Evolutionary conservation across 2,797 vertebrate genomes (phyloP), one percentile per base, ranked within the genome.

Genomic region (Sebastes minor): DNA sequence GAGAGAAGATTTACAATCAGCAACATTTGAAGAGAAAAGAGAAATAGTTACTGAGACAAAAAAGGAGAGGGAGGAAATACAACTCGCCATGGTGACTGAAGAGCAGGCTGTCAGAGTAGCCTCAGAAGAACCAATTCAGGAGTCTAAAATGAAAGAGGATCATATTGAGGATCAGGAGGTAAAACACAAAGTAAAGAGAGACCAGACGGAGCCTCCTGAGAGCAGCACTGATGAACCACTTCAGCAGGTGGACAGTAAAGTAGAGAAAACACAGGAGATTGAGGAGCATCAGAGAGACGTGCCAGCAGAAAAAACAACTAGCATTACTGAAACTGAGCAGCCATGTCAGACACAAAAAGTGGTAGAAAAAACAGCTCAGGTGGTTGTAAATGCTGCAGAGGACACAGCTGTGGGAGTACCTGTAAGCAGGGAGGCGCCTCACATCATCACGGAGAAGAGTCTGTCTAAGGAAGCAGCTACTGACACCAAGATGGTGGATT

Each of bases 91-190:
- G 3, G 63, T 38, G 42, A 61, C 59, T 27, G 11, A 76, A 56
- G 82, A 91, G 64, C 52, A 77, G 69, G 38, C 74, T 16, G 28
- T 53, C 28, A 78, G 77, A 77, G 71, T 42, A 82, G 74, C 22
- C 14, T 69, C 86, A 65, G 35, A 91, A 68, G 75, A 84, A 52
- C 66, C 57, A 18, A 20, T 67, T 76, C 81, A 87, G 72, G 62
- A 74, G 13, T 67, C 22, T 14, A 63, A 90, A 84, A 49, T 42
- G n/a, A 38, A 4, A 35, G 14, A 74, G n/a, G 61, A 91, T 22
- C 38, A 78, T 65, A 35, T n/a, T 57, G 66, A 23, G 74, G 70
- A 8, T 49, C 57, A 11, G 73, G 86, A 90, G 59, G 71, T 78
- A 38, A 81, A 68, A 74, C 67, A 46, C 13, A 87, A 93, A 12